These are phyloP conservation scores for Cetoscarus ocellatus DNA, from an alignment of 2,797 vertebrate species.

Conservation along the genomic window DNA sequence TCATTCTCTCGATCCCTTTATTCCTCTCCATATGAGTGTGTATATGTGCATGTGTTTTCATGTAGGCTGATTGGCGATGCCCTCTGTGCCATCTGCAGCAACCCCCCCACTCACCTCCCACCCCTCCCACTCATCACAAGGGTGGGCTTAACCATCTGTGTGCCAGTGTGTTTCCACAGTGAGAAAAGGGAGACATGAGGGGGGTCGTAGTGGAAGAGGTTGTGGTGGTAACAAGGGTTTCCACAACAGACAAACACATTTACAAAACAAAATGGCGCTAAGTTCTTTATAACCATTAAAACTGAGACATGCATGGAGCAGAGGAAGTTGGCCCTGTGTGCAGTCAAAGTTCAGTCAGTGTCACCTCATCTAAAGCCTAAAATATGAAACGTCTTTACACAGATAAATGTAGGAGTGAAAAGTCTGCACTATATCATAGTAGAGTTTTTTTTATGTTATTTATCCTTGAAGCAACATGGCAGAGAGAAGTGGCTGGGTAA, in stretches of 20 bases:
- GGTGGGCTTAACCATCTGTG: constrained; percentile 90
- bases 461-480: constrained; percentile 12
- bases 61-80: constrained; percentile 84
- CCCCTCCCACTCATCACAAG: constrained; percentile 80
- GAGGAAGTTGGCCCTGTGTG: constrained; percentile 27
- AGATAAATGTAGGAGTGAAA: background rate
- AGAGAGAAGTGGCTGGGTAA: constrained; percentile 23
- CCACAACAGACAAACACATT: constrained; percentile 34
- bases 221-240: constrained; percentile 30
- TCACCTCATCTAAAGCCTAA: background rate
- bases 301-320: constrained; percentile 12
- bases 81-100: constrained; percentile 89
- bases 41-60: constrained; percentile 32
- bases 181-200: constrained; percentile 49
- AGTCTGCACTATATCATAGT: background rate
- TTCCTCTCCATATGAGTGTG: constrained; percentile 31
- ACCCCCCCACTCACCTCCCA: constrained; percentile 58
- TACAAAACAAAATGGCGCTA: background rate
- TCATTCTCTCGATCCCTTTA: constrained; percentile 14
- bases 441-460: background rate
- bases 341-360: no score
- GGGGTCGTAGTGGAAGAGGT: constrained; percentile 16
- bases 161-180: constrained; percentile 84
- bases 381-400: background rate
- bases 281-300: constrained; percentile 30